A percentile compares a stretch with the other conserved stretches of the same genome.
phyloP scores from a whole-genome alignment of 2,888 invertebrate species.

The Drosophila meridionalis region DNA sequence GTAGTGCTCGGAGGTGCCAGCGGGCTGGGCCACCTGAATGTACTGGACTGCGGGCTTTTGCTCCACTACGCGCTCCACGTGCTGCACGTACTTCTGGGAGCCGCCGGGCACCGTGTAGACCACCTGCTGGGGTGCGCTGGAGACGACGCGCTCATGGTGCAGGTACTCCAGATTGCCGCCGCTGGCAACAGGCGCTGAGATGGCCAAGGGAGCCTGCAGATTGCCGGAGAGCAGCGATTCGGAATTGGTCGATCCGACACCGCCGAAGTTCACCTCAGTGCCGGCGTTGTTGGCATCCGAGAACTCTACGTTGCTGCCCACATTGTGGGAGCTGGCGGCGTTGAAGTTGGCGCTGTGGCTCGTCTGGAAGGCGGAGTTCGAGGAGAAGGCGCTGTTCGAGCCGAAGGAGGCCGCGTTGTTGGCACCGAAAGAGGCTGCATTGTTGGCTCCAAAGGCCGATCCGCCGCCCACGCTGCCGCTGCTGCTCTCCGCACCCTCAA shows the following conservation, averaged over 20 bases:
- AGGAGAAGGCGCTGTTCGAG: slow-evolving; percentile 56
- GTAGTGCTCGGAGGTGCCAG: slow-evolving; percentile 73
- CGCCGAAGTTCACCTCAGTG: slow-evolving; percentile 66
- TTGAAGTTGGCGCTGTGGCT: slow-evolving; percentile 70
- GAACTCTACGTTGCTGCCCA: slow-evolving; percentile 69
- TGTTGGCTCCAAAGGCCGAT: slow-evolving; percentile 69
- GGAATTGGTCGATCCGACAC: slow-evolving; percentile 56
- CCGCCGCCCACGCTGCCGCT: slow-evolving; percentile 28
- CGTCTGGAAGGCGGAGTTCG: slow-evolving; percentile 64
- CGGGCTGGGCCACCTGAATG: slow-evolving; percentile 57
- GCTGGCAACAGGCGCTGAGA: slow-evolving; percentile 39
- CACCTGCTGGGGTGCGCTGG: slow-evolving; percentile 60
- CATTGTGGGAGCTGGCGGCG: slow-evolving; percentile 53
- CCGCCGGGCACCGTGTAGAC: slow-evolving; percentile 65
- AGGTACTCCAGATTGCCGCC: slow-evolving; percentile 62
- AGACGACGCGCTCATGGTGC: slow-evolving; percentile 63
- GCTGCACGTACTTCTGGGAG: slow-evolving; percentile 78
- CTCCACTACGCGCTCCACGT: slow-evolving; percentile 73
- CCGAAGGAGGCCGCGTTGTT: slow-evolving; percentile 54
- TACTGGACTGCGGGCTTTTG: slow-evolving; percentile 61
- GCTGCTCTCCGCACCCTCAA: slow-evolving; percentile 45
- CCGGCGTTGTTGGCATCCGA: slow-evolving; percentile 58
- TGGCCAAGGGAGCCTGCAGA: slow-evolving; percentile 42
- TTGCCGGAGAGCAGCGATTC: slow-evolving; percentile 48
- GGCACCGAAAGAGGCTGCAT: slow-evolving; percentile 45